Conservation (phyloP, 2,113 vertebrate species). For the Corydoras sp. region DNA sequence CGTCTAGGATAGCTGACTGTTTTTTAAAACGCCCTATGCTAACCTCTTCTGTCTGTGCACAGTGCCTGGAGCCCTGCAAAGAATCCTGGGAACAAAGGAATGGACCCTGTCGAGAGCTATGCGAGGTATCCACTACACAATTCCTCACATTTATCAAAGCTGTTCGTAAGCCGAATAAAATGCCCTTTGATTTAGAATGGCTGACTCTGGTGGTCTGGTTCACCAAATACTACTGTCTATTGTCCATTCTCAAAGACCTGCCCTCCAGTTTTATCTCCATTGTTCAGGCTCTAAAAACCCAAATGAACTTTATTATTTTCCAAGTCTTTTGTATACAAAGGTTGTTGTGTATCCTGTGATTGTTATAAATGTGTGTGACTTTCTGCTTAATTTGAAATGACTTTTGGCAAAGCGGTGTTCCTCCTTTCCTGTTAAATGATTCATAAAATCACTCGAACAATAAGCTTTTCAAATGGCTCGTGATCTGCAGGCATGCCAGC, state of each 20-base stretch:
- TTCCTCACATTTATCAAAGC: constrained; percentile 14
- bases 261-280: constrained; percentile 7
- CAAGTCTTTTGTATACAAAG: background rate
- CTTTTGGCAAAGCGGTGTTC: constrained; percentile 10
- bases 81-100: constrained; percentile 74
- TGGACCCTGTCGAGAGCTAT: constrained; percentile 76
- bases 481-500: constrained; percentile 13
- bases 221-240: constrained; percentile 16
- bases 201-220: constrained; percentile 6
- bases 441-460: constrained; percentile 20
- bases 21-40: constrained; percentile 9
- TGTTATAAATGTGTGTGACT: constrained; percentile 3
- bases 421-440: constrained; percentile 29
- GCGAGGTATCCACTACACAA: constrained; percentile 65
- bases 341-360: constrained; percentile 16
- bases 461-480: constrained; percentile 19
- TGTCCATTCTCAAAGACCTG: constrained; percentile 27
- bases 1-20: background rate
- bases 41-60: constrained; percentile 35
- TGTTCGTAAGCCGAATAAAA: constrained; percentile 2
- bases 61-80: constrained; percentile 92
- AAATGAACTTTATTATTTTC: constrained; percentile 17
- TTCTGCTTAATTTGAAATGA: constrained; percentile 12
- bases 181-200: background rate
- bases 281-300: constrained; percentile 7